Conservation (phyloP, 2,888 invertebrate species). For the Ptychoptera contaminata region DNA sequence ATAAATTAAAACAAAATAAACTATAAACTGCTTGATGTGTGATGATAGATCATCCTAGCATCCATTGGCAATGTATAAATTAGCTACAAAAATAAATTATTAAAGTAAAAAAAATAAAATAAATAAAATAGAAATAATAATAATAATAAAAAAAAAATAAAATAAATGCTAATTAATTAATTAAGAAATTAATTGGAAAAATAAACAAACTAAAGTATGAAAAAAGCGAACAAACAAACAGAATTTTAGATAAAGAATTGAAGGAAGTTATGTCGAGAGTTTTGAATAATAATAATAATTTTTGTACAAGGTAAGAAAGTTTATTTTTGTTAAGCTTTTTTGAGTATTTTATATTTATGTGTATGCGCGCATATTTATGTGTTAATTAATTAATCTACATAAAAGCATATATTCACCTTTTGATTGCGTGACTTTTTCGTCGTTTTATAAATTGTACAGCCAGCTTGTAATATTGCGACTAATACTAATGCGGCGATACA, state of each 20-base stretch:
- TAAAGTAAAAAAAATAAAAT: too few relatives aligned
- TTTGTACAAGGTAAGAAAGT: not conserved
- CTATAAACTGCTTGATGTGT: constrained; percentile 20
- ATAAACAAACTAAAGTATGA: too few relatives aligned
- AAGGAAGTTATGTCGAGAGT: too few relatives aligned
- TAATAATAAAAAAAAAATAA: too few relatives aligned
- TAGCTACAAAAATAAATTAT: constrained; percentile 23
- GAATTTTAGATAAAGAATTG: too few relatives aligned
- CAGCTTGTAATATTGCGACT: constrained; percentile 68
- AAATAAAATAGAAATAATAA: too few relatives aligned
- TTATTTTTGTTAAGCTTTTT: not conserved
- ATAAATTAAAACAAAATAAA: constrained; percentile 1
- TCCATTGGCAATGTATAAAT: constrained; percentile 32
- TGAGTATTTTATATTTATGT: not conserved
- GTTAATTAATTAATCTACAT: not conserved
- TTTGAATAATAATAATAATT: not conserved
- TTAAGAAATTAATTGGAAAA: too few relatives aligned
- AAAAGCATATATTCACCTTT: constrained; percentile 40
- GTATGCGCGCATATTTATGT: not conserved
- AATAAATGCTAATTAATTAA: too few relatives aligned
- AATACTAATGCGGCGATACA: constrained; percentile 65
- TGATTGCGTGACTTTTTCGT: constrained; percentile 41
- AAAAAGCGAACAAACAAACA: too few relatives aligned
- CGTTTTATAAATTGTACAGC: constrained; percentile 62
- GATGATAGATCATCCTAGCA: constrained; percentile 30